Evolutionary conservation across 2,113 vertebrate species (phyloP).

Genomic region (Oncorhynchus masou): DNA sequence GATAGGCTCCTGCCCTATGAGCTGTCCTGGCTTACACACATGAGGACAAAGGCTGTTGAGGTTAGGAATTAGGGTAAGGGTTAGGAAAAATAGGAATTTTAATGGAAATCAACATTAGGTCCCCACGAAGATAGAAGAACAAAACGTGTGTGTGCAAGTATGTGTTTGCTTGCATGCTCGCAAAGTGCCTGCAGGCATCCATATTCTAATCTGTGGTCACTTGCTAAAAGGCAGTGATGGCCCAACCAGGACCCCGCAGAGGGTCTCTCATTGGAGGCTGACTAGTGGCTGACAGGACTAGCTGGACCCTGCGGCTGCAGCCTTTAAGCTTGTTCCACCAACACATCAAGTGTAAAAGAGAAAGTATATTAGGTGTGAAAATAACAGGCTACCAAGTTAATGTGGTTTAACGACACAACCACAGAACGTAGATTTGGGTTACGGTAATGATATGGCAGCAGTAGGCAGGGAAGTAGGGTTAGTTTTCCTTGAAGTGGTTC

Average conservation of each 20-base stretch:
- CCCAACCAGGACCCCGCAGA: neutral
- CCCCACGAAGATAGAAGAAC: no score
- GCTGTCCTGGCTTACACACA: no score
- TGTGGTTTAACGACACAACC: neutral
- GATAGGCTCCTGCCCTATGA: no score
- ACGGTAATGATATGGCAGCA: neutral
- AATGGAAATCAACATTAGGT: neutral
- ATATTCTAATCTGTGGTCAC: constrained; percentile 11
- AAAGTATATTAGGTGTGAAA: constrained; percentile 19
- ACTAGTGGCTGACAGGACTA: neutral
- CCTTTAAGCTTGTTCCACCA: constrained; percentile 14
- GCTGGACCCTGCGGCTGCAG: neutral
- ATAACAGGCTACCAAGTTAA: neutral
- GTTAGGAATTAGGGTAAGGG: no score
- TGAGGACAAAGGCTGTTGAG: no score
- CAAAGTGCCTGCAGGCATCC: neutral
- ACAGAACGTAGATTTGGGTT: constrained; percentile 4
- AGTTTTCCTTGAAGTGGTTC: neutral
- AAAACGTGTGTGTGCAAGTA: neutral
- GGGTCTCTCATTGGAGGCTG: neutral
- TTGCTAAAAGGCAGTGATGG: constrained; percentile 12
- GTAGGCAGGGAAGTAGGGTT: neutral
- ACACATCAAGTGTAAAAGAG: constrained; percentile 12
- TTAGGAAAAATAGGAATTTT: neutral
- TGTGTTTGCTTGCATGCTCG: neutral